These are phyloP conservation scores for Listronotus bonariensis DNA, from an alignment of 1,140 invertebrate species.

Conservation along the genomic window DNA sequence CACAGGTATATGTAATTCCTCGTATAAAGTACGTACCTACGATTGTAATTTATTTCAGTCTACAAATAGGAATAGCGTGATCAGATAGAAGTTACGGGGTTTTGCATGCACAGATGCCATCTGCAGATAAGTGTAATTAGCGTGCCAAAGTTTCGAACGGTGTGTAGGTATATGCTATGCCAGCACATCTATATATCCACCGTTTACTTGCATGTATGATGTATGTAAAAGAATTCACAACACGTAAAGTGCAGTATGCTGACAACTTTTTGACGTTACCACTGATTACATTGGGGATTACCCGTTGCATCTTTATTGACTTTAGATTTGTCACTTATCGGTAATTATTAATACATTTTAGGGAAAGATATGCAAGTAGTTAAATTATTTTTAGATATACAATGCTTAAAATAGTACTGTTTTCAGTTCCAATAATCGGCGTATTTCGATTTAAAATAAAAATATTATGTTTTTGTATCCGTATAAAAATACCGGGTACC, in stretches of 20 bases:
- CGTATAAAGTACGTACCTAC: slow-evolving; percentile 27
- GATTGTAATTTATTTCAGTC: slow-evolving; percentile 45
- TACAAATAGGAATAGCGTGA: slow-evolving; percentile 46
- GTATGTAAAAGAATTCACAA: slow-evolving; percentile 18
- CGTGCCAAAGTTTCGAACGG: slow-evolving; percentile 41
- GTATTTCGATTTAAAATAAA: too few relatives aligned
- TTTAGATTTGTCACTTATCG: too few relatives aligned
- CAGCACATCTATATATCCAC: slow-evolving; percentile 23
- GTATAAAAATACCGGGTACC: too few relatives aligned
- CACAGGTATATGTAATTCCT: slow-evolving; percentile 12
- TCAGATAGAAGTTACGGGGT: slow-evolving; percentile 45
- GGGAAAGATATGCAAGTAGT: too few relatives aligned
- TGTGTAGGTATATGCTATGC: slow-evolving; percentile 30
- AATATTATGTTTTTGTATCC: too few relatives aligned
- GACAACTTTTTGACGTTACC: too few relatives aligned
- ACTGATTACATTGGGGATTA: too few relatives aligned
- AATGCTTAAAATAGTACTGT: too few relatives aligned
- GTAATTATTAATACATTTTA: too few relatives aligned
- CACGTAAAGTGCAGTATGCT: slow-evolving; percentile 4
- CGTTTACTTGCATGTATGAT: not conserved
- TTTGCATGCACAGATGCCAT: slow-evolving; percentile 45
- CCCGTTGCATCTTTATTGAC: too few relatives aligned
- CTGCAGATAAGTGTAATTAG: slow-evolving; percentile 45
- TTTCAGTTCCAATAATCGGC: too few relatives aligned
- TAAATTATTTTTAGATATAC: too few relatives aligned